These are phyloP conservation scores for Drosophila azteca DNA, from an alignment of 1,140 invertebrate species.

Conservation along the genomic window DNA sequence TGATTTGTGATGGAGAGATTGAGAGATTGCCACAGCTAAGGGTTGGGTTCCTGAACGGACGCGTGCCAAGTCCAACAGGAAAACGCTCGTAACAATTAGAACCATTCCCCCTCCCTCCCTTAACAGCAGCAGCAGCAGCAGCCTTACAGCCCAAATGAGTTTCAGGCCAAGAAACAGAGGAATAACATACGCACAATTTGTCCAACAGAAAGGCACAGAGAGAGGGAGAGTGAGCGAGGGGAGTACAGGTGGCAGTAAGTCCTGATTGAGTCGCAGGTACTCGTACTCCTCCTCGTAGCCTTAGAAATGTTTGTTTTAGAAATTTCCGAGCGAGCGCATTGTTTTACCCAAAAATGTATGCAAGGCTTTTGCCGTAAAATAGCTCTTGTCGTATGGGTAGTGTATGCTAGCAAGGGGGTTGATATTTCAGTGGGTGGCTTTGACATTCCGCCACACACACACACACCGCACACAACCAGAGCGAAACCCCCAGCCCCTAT, in stretches of 20 bases:
- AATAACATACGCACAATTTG: constrained; percentile 59
- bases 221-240: background rate
- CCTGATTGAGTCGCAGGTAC: constrained; percentile 34
- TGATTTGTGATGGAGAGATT: background rate
- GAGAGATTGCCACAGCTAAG: constrained; percentile 21
- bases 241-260: background rate
- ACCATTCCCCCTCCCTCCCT: background rate
- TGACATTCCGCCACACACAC: constrained; percentile 56
- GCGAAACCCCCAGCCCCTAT: background rate
- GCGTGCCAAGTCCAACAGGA: constrained; percentile 69
- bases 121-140: constrained; percentile 5
- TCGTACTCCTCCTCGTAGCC: too few relatives aligned
- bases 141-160: constrained; percentile 13
- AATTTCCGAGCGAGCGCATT: constrained; percentile 65
- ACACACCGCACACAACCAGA: constrained; percentile 2
- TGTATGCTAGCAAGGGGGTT: too few relatives aligned
- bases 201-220: constrained; percentile 17
- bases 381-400: constrained; percentile 1
- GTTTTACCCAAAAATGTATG: constrained; percentile 59
- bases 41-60: constrained; percentile 50
- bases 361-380: constrained; percentile 29
- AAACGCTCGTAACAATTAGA: constrained; percentile 68
- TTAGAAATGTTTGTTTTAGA: constrained; percentile 66
- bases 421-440: constrained; percentile 29
- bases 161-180: background rate